These are phyloP conservation scores for Amphiura filiformis DNA, from an alignment of 35 echinoderm and acorn worm genomes.

Conservation along the genomic window DNA sequence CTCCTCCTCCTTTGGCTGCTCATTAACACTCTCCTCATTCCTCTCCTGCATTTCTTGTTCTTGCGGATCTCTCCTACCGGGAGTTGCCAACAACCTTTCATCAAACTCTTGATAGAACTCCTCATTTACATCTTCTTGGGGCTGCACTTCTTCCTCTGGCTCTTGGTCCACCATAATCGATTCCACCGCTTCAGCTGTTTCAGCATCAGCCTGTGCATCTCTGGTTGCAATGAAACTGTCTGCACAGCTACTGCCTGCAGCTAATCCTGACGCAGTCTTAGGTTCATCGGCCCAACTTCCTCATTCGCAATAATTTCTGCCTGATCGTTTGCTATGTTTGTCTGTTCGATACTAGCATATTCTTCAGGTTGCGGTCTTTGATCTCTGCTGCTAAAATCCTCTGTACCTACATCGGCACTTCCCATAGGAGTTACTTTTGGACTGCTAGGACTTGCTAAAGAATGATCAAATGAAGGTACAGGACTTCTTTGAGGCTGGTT, in stretches of 20 bases:
- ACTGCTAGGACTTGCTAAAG: background rate
- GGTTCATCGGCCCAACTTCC: background rate
- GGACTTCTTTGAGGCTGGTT: background rate
- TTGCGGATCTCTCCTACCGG: background rate
- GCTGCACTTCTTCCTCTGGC: background rate
- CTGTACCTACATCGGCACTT: background rate
- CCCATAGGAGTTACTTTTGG: background rate
- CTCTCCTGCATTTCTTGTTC: background rate
- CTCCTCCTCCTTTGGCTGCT: background rate
- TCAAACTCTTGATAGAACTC: background rate
- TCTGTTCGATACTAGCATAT: background rate
- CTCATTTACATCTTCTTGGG: background rate
- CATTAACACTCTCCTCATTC: background rate
- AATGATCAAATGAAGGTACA: background rate
- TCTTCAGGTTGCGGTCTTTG: background rate
- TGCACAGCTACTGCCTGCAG: background rate
- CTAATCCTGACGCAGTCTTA: background rate
- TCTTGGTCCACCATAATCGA: constrained; percentile 1
- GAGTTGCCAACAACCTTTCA: background rate
- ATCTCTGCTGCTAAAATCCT: too few species aligned
- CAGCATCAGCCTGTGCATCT: background rate
- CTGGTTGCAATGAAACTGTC: background rate
- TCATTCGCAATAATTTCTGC: background rate
- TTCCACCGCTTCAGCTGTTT: background rate
- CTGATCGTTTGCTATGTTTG: background rate